Conservation (phyloP, 2,888 invertebrate genomes). For the Graphium colonna region DNA sequence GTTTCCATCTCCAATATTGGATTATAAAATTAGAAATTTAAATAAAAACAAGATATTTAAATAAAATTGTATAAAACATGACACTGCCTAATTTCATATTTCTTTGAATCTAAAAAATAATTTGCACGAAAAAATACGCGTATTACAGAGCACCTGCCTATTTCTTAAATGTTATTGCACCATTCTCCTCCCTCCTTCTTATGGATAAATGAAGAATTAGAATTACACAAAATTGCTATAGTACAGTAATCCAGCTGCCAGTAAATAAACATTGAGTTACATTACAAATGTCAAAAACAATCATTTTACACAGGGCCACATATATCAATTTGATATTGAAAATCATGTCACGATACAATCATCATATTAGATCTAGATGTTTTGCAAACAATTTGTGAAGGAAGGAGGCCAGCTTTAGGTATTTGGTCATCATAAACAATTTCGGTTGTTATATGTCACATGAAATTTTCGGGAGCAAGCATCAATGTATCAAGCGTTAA, state of each 20-base stretch:
- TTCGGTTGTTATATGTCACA: slow-evolving; percentile 57
- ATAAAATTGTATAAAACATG: too few relatives aligned
- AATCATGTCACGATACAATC: slow-evolving; percentile 30
- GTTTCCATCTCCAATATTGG: too few relatives aligned
- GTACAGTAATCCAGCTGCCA: slow-evolving; percentile 37
- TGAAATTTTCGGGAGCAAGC: slow-evolving; percentile 62
- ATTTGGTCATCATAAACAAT: slow-evolving; percentile 44
- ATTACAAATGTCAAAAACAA: slow-evolving; percentile 8
- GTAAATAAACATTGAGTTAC: slow-evolving; percentile 25
- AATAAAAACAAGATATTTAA: too few relatives aligned
- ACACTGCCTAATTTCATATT: too few relatives aligned
- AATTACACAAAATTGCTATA: slow-evolving; percentile 21
- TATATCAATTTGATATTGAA: slow-evolving; percentile 25
- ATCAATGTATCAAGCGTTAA: slow-evolving; percentile 66
- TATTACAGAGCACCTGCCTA: slow-evolving; percentile 31
- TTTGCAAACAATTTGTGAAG: slow-evolving; percentile 94
- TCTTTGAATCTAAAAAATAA: too few relatives aligned
- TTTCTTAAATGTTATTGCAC: slow-evolving; percentile 33
- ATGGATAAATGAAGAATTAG: slow-evolving; percentile 29
- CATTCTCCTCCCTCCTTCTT: slow-evolving; percentile 36
- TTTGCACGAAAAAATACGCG: too few relatives aligned
- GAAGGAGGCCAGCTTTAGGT: slow-evolving; percentile 85
- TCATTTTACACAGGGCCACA: slow-evolving; percentile 26
- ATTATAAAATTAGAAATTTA: too few relatives aligned
- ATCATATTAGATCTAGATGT: slow-evolving; percentile 47